phyloP scores from a whole-genome alignment of 2,888 invertebrate genomes.

The Metopia argyrocephala region DNA sequence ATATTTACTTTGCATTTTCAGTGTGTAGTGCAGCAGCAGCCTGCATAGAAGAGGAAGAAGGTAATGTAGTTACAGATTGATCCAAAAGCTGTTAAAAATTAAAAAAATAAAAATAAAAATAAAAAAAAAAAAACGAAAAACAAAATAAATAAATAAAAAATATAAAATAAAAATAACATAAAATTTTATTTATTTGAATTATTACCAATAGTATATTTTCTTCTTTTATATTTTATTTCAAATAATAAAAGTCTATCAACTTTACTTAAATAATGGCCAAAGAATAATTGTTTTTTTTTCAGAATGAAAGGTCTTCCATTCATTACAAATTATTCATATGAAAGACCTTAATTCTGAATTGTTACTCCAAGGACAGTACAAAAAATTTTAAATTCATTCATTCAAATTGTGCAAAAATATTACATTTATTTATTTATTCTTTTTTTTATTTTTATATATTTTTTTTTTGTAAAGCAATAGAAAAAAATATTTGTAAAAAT shows the following conservation, averaged over 20 bases:
- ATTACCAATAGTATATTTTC: too few species aligned
- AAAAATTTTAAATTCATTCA: neutral
- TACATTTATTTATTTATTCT: too few species aligned
- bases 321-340: neutral
- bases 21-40: conserved; percentile 80
- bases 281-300: neutral
- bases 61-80: conserved; percentile 81
- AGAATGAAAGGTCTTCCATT: neutral
- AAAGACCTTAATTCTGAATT: neutral
- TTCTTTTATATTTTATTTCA: too few species aligned
- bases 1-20: conserved; percentile 84
- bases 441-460: too few species aligned
- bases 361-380: neutral
- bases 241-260: too few species aligned
- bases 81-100: conserved; percentile 85
- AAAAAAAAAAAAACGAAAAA: conserved; percentile 68
- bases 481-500: neutral
- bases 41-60: conserved; percentile 79
- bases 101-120: conserved; percentile 77
- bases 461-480: too few species aligned
- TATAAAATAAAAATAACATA: neutral
- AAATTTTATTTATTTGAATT: conserved; percentile 1
- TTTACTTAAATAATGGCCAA: neutral
- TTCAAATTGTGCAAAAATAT: conserved; percentile 28
- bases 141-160: conserved; percentile 52